phyloP scores from a whole-genome alignment of 1,140 invertebrate genomes.

The Anoplolepis gracilipes region DNA sequence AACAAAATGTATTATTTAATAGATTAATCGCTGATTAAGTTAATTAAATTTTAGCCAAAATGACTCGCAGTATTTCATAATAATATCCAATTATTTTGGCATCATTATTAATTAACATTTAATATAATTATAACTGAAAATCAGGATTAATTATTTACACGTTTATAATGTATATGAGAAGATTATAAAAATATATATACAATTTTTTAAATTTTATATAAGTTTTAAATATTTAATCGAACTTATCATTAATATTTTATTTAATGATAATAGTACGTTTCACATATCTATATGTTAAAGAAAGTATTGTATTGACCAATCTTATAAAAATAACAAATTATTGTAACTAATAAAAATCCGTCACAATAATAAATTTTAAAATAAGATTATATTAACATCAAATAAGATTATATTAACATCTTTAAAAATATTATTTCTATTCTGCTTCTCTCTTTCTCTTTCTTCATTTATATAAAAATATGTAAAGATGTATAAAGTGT shows the following conservation, averaged over 20 bases:
- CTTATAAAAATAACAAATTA: not conserved
- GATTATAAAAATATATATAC: not conserved
- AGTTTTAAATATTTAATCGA: not conserved
- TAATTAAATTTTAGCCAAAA: too few relatives aligned
- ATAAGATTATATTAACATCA: not conserved
- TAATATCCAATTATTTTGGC: too few relatives aligned
- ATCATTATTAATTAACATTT: too few relatives aligned
- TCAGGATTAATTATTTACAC: too few relatives aligned
- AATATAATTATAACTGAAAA: not conserved
- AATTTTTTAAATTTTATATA: not conserved
- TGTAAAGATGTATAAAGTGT: slow-evolving; percentile 64
- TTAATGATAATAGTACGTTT: not conserved
- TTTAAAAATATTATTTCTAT: not conserved
- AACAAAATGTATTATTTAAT: too few relatives aligned
- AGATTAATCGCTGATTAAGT: too few relatives aligned
- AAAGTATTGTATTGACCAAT: not conserved
- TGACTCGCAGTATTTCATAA: too few relatives aligned
- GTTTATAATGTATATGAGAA: too few relatives aligned
- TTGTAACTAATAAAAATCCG: not conserved
- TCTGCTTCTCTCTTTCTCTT: too few relatives aligned
- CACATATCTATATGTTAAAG: not conserved
- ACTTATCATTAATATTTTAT: slow-evolving; percentile 30
- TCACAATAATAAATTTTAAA: slow-evolving; percentile 3
- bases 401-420: not conserved
- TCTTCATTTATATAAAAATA: not conserved